These are phyloP conservation scores for Bombus confusus DNA, from an alignment of 1,140 invertebrate genomes.

Conservation along the genomic window DNA sequence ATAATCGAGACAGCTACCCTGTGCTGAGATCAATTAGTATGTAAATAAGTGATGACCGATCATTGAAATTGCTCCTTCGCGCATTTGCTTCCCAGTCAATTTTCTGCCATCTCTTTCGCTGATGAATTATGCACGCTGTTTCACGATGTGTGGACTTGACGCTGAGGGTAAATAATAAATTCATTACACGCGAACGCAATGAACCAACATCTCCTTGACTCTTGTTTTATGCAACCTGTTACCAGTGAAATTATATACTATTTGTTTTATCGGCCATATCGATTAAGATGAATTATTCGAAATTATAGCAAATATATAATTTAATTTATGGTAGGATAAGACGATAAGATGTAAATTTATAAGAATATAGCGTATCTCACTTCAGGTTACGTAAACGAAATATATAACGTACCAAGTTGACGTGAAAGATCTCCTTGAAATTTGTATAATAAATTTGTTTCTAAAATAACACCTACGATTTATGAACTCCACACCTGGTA, in stretches of 20 bases:
- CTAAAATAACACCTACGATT: not conserved
- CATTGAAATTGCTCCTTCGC: not conserved
- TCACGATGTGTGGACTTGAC: not conserved
- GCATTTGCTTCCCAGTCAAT: not conserved
- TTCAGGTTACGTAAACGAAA: not conserved
- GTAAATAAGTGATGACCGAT: conserved; percentile 21
- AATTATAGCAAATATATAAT: not conserved
- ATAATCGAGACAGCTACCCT: not conserved
- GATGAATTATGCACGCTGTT: conserved; percentile 13
- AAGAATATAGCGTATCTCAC: not conserved
- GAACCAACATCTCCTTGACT: not conserved
- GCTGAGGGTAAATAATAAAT: not conserved
- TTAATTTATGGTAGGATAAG: not conserved
- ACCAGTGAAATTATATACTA: not conserved
- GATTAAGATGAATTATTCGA: not conserved
- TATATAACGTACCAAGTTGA: too few species aligned
- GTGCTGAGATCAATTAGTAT: conserved; percentile 20
- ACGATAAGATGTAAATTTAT: not conserved
- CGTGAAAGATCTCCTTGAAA: too few species aligned
- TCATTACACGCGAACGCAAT: not conserved
- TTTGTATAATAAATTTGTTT: not conserved
- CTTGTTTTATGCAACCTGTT: not conserved
- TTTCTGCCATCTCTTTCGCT: conserved; percentile 16
- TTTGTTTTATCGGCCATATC: not conserved
- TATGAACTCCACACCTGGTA: not conserved